Base-by-base conservation (phyloP, 2,113 vertebrate genomes). In the Prochilodus magdalenae region DNA sequence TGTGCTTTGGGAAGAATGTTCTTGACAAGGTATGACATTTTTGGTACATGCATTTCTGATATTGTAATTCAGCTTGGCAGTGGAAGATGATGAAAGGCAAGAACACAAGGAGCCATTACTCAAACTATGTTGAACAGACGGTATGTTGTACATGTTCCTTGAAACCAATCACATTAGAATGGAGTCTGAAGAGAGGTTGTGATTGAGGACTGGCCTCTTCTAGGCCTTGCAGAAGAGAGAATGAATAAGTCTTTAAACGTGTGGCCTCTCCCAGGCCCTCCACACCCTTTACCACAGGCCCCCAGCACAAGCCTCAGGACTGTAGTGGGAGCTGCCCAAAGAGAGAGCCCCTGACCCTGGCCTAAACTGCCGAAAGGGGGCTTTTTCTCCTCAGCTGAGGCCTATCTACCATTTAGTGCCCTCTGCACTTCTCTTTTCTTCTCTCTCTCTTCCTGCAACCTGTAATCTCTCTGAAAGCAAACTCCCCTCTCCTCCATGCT, bases 261-360 rank as follows among this genome's bases (percentile, higher is more conserved):
- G 71, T 76, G 53, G 80, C 77, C 72, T 74, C 84, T 89, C 87
- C 86, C 87, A 89, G 84, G 86, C 85, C 87, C 87, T 80, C 36
- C 71, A 49, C 55, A 84, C 72, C 67, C 62, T 79, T 70, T 77
- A 36, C 75, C 66, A 69, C 16, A 88, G 83, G 75, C 78, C 75
- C 51, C 40, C 5, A 65, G 67, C 74, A 75, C 63, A 82, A 83
- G 77, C 84, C 79, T 69, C 49, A 69, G 63, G 59, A 33, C 66
- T 75, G 16, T 30, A 81, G 62, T 73, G 84, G 74, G 53, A 81
- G 79, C 71, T 80, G 47, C 36, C 77, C 77, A 79, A n/a, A 44
- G 66, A 76, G 62, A 87, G 80, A 81, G 75, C 20, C 80, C 59
- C 74, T 88, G 69, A 82, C 81, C 79, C 74, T 65, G 70, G 53